Percentiles rank a stretch among this genome's conserved stretches.
These are phyloP conservation scores for Chalcosyrphus nemorum DNA, from an alignment of 2,888 invertebrate species.

Conservation along the genomic window DNA sequence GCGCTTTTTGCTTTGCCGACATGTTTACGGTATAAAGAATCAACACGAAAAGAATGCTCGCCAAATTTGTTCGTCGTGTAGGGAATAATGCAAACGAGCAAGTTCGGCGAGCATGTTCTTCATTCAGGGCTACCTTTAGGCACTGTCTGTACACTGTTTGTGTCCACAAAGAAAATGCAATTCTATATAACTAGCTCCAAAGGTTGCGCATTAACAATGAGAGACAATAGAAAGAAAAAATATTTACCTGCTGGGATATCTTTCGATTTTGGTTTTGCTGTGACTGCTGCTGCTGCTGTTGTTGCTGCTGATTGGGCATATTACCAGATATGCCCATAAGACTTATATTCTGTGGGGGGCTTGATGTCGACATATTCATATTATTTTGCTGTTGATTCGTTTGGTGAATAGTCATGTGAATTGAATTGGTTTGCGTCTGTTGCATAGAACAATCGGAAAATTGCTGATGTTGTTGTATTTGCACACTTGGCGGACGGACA, in stretches of 20 bases:
- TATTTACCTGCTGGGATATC: conserved; percentile 78
- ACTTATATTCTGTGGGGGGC: conserved; percentile 82
- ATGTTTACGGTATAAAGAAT: no score
- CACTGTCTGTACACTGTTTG: no score
- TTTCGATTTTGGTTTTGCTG: conserved; percentile 78
- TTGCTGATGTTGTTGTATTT: conserved; percentile 82
- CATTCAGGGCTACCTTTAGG: no score
- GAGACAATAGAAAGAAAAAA: no score
- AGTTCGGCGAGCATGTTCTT: no score
- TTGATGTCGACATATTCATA: conserved; percentile 81
- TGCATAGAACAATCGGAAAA: conserved; percentile 88
- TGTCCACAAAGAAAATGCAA: no score
- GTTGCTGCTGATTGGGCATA: conserved; percentile 77
- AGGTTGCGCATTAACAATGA: no score
- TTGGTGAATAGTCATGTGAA: conserved; percentile 84
- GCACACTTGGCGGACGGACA: conserved; percentile 84
- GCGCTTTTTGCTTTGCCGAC: no score
- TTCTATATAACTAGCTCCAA: no score
- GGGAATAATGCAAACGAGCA: no score
- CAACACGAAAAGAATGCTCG: no score
- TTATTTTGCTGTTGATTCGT: conserved; percentile 84
- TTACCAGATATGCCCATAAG: conserved; percentile 75
- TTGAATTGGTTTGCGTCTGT: conserved; percentile 83
- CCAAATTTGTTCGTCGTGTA: no score
- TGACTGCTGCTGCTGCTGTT: conserved; percentile 78